These are phyloP conservation scores for Andrena hattorfiana DNA, from an alignment of 2,888 invertebrate genomes.

Conservation along the genomic window DNA sequence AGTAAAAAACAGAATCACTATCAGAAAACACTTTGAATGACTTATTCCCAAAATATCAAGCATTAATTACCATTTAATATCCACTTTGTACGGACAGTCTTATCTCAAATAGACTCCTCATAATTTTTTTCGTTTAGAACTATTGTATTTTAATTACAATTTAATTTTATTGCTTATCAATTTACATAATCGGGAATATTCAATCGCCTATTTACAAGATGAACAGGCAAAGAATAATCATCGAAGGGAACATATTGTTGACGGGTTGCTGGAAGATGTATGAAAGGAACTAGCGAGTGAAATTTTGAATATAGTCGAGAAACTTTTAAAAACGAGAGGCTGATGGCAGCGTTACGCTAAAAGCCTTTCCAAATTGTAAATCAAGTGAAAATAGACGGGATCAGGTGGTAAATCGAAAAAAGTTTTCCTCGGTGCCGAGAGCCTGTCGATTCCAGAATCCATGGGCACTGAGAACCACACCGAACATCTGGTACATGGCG, in stretches of 20 bases:
- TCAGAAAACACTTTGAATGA: not conserved
- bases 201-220: no score
- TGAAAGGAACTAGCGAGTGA: not conserved
- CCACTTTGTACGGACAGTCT: no score
- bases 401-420: conserved; percentile 68
- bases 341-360: conserved; percentile 4
- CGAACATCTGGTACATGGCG: conserved; percentile 72
- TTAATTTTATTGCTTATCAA: no score
- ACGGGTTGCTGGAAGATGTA: not conserved
- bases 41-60: no score
- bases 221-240: not conserved
- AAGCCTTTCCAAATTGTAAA: conserved; percentile 45
- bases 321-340: not conserved
- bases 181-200: no score
- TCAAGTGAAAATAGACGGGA: conserved; percentile 33
- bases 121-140: no score
- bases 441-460: conserved; percentile 68
- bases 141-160: no score
- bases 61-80: no score
- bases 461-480: conserved; percentile 55
- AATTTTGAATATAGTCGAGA: not conserved
- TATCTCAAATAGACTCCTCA: no score
- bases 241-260: not conserved
- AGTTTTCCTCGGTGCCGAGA: conserved; percentile 44
- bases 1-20: not conserved